Percentiles rank a stretch among this genome's conserved stretches.
These are phyloP conservation scores for Laupala kohalensis DNA, from an alignment of 1,140 invertebrate species.

Conservation along the genomic window DNA sequence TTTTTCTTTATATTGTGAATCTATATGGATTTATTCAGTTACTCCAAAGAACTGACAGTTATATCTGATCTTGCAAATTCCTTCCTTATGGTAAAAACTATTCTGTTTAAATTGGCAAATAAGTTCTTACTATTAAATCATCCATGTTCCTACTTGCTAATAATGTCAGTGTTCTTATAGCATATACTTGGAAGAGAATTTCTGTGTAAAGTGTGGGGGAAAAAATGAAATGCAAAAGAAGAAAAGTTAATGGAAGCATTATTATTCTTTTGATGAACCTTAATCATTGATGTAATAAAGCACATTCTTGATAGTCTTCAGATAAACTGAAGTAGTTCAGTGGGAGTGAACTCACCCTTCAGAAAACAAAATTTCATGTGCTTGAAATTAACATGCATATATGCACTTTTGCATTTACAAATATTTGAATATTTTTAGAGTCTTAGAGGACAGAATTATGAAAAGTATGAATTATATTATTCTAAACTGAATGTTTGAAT, in stretches of 20 bases:
- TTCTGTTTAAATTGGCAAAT: background rate
- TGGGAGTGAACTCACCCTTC: too few species aligned
- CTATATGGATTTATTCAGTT: background rate
- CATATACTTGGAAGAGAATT: background rate
- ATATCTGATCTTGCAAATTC: background rate
- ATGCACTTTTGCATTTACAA: too few species aligned
- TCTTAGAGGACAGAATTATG: too few species aligned
- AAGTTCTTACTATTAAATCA: background rate
- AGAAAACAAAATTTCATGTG: too few species aligned
- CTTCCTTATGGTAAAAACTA: background rate
- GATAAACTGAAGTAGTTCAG: too few species aligned
- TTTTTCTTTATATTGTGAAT: background rate
- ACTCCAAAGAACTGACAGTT: background rate
- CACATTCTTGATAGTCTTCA: too few species aligned
- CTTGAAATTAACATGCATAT: too few species aligned
- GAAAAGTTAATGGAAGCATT: too few species aligned
- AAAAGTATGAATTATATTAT: too few species aligned
- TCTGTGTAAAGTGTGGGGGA: background rate
- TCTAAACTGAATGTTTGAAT: too few species aligned
- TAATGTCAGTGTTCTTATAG: background rate
- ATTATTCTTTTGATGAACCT: background rate
- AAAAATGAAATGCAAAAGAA: background rate
- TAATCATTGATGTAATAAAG: background rate
- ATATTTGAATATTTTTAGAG: too few species aligned
- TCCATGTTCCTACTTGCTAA: background rate